Evolutionary conservation across 1,140 invertebrate species (phyloP), one percentile per base, ranked within the genome.

Genomic region (Leptinotarsa undecemlineata): DNA sequence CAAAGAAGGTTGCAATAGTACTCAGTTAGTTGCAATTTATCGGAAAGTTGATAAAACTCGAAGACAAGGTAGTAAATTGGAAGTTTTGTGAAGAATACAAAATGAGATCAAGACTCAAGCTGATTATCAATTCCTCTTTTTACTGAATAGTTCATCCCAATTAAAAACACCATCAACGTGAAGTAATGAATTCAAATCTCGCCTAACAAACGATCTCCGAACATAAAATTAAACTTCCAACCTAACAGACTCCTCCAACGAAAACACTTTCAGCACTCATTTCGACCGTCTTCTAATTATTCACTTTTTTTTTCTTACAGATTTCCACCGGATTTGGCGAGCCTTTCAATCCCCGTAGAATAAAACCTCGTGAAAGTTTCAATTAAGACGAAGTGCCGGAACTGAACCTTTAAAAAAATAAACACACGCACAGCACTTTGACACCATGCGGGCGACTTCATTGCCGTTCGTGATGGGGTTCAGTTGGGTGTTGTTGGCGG

Each of bases 401-500:
- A 57, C 51, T 57, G 51, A 57, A 57, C 51, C 51, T 57, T 57
- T 15, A 57, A 57, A 57, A 57, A 57, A 57, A 17, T 17, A 57
- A 57, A 42, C 33, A 42, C 33, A 42, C 33, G 33, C 51, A 57
- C 15, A 57, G 51, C 51, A 57, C 51, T 57, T 57, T 57, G 51
- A 57, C 51, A 57, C 51, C 51, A 57, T 57, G 51, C 51, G 51
- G 51, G 51, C n/a, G 51, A 57, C 51, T 57, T 57, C 51, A 57
- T 57, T 57, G 51, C 51, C 51, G 51, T 57, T 57, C 48, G 71
- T 72, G 61, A 19, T 51, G 71, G 33, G 62, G 60, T 42, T 66
- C 21, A 66, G 26, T 63, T 75, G 71, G 42, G 66, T 48, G 51
- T 66, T 74, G 63, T 70, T 68, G 72, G 74, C 66, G 48, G 69